Percentiles rank a stretch among this genome's conserved stretches.
These are phyloP conservation scores for Mythimna loreyi DNA, from an alignment of 2,888 invertebrate species.

Conservation along the genomic window DNA sequence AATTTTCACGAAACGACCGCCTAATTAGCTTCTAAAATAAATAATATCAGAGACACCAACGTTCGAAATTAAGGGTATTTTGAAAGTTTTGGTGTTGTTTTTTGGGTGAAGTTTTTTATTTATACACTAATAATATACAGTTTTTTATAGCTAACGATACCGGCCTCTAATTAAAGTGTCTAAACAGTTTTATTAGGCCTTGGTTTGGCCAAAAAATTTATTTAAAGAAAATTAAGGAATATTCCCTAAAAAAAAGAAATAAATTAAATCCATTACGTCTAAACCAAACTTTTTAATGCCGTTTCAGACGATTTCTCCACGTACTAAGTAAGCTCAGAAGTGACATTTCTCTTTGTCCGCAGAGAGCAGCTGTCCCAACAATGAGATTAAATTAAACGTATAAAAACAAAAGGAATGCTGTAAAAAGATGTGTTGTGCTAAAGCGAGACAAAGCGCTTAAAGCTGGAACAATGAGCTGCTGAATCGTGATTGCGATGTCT, in stretches of 20 bases:
- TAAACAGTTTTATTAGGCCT: neutral
- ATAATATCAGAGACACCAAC: no score
- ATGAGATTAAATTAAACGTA: constrained; percentile 83
- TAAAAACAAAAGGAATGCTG: constrained; percentile 66
- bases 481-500: constrained; percentile 58
- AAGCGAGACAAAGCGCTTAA: constrained; percentile 53
- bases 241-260: neutral
- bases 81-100: no score
- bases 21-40: no score
- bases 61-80: no score
- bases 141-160: no score
- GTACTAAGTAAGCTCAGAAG: constrained; percentile 60
- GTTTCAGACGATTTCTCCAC: constrained; percentile 40
- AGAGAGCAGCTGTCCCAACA: constrained; percentile 81
- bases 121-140: no score
- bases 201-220: neutral
- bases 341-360: constrained; percentile 75
- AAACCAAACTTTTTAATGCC: constrained; percentile 51
- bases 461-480: constrained; percentile 52
- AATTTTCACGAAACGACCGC: no score
- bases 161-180: no score
- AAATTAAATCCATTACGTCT: constrained; percentile 34
- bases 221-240: neutral
- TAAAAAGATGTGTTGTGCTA: constrained; percentile 65
- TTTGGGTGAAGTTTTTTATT: no score